Conservation (phyloP, 2,113 vertebrate genomes). For the Echinops telfairi region DNA sequence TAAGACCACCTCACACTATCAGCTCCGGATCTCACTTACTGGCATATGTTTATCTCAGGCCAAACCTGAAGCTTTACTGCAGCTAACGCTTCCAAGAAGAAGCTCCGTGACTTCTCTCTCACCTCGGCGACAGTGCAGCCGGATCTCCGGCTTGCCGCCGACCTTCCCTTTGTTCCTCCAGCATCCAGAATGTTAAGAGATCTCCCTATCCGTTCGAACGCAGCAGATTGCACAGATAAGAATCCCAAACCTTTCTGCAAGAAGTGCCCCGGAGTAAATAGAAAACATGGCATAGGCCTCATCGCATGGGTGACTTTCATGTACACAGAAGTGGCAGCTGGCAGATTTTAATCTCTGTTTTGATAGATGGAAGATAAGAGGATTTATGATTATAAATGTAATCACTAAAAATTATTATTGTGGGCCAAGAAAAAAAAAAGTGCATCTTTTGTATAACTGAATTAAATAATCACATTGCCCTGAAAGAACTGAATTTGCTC, state of each 20-base stretch:
- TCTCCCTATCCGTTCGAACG: slow-evolving; percentile 12
- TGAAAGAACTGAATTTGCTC: not conserved
- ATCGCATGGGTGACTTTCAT: not conserved
- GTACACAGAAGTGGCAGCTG: not conserved
- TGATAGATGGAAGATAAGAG: not conserved
- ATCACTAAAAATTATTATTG: slow-evolving; percentile 38
- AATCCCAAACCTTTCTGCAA: not conserved
- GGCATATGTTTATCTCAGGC: no score
- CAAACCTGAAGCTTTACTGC: no score
- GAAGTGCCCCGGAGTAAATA: no score
- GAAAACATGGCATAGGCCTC: not conserved
- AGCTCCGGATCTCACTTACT: no score
- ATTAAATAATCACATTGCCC: slow-evolving; percentile 18
- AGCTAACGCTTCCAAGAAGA: no score
- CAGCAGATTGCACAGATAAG: not conserved
- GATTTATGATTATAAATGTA: slow-evolving; percentile 60
- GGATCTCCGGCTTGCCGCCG: no score
- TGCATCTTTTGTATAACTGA: slow-evolving; percentile 35
- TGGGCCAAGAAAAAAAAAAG: slow-evolving; percentile 17
- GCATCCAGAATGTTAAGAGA: no score
- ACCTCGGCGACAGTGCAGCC: no score
- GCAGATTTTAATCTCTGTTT: slow-evolving; percentile 41
- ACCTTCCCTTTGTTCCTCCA: no score
- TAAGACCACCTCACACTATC: not conserved
- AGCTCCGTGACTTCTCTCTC: no score